Conservation (phyloP, 23 tunicate species). For the Aplidium turbinatum region DNA sequence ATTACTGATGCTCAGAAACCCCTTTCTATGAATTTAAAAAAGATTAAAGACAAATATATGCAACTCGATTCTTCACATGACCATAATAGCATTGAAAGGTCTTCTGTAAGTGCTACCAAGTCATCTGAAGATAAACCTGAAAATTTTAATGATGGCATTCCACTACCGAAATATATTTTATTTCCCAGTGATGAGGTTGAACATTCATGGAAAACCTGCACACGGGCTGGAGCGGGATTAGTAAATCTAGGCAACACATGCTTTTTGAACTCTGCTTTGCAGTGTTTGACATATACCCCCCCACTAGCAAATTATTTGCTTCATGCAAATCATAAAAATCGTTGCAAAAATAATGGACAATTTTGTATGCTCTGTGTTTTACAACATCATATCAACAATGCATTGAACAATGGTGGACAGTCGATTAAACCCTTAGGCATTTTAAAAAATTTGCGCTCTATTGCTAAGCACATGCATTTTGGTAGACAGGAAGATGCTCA, state of each 20-base stretch:
- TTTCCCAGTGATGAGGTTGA: slow-evolving; percentile 76
- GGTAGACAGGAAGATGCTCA: slow-evolving; percentile 97
- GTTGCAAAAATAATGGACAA: slow-evolving; percentile 69
- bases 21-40: slow-evolving; percentile 47
- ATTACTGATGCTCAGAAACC: slow-evolving; percentile 78
- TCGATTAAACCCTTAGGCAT: slow-evolving; percentile 78
- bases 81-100: background rate
- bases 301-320: slow-evolving; percentile 83
- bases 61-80: slow-evolving; percentile 31
- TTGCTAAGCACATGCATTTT: slow-evolving; percentile 87
- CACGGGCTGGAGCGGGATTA: slow-evolving; percentile 77
- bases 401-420: slow-evolving; percentile 55
- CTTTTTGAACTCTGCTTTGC: slow-evolving; percentile 85
- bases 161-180: slow-evolving; percentile 51
- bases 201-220: slow-evolving; percentile 61
- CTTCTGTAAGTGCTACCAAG: background rate
- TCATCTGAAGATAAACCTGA: background rate
- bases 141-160: slow-evolving; percentile 60
- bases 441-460: slow-evolving; percentile 69
- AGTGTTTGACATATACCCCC: slow-evolving; percentile 94
- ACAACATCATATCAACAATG: slow-evolving; percentile 60
- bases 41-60: slow-evolving; percentile 77
- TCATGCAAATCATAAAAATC: slow-evolving; percentile 50
- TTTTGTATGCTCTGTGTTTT: slow-evolving; percentile 90
- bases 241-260: slow-evolving; percentile 96